Conservation (phyloP, 1,140 invertebrate genomes). For the Ericerus pela region DNA sequence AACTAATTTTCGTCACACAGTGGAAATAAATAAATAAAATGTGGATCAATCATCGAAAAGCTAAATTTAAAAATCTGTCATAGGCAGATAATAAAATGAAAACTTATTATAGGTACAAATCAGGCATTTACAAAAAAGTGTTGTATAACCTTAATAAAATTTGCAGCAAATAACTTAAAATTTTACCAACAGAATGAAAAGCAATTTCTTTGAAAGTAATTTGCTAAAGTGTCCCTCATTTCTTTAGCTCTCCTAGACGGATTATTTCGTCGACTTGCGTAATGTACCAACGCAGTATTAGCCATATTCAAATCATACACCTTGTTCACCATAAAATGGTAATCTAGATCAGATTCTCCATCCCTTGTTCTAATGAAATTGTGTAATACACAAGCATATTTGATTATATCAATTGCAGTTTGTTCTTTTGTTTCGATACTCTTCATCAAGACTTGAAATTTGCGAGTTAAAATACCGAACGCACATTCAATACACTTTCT, state of each 20-base stretch:
- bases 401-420: not conserved
- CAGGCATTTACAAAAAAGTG: too few species aligned
- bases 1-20: too few species aligned
- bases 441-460: conserved; percentile 16
- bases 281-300: not conserved
- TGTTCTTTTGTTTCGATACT: too few species aligned
- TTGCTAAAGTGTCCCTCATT: not conserved
- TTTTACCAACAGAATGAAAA: too few species aligned
- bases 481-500: conserved; percentile 31
- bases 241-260: not conserved
- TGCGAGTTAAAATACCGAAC: conserved; percentile 28
- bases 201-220: not conserved
- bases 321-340: not conserved
- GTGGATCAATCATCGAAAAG: too few species aligned
- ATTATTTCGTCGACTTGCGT: not conserved
- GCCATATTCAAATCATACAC: not conserved
- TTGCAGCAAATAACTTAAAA: too few species aligned
- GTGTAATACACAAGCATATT: not conserved
- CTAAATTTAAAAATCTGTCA: too few species aligned
- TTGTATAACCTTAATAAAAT: too few species aligned
- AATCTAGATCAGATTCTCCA: not conserved
- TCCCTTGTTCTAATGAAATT: not conserved
- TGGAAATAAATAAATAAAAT: too few species aligned
- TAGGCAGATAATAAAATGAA: too few species aligned
- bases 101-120: too few species aligned